Percentiles rank a stretch among this genome's conserved stretches.
These are phyloP conservation scores for Zoanthus solanderi DNA, from an alignment of 92 coral and sea anemone species.

Conservation along the genomic window DNA sequence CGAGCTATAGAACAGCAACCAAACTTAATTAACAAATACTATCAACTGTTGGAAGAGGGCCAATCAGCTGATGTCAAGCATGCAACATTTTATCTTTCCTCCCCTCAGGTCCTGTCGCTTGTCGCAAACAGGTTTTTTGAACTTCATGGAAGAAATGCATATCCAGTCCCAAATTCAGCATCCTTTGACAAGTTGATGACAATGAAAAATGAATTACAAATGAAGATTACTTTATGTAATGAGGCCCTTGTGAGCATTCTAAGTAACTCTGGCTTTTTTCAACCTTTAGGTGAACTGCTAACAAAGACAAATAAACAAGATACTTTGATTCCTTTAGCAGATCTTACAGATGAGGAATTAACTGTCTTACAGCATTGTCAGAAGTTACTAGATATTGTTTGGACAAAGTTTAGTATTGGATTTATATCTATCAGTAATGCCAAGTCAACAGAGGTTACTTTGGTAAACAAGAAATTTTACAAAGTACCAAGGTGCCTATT, in stretches of 20 bases:
- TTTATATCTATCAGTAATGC: slow-evolving; percentile 32
- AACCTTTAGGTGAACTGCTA: slow-evolving; percentile 47
- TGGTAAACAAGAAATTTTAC: slow-evolving; percentile 28
- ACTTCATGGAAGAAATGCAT: slow-evolving; percentile 57
- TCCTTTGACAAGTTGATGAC: slow-evolving; percentile 44
- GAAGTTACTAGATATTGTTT: slow-evolving; percentile 46
- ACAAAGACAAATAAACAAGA: slow-evolving; percentile 18
- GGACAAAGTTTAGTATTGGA: slow-evolving; percentile 44
- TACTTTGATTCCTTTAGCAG: slow-evolving; percentile 51
- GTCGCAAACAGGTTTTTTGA: slow-evolving; percentile 57
- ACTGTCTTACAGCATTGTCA: slow-evolving; percentile 50
- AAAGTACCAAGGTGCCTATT: slow-evolving; percentile 49
- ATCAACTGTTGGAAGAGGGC: slow-evolving; percentile 44
- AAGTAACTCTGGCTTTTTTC: slow-evolving; percentile 46
- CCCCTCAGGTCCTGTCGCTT: slow-evolving; percentile 29
- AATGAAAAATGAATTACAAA: slow-evolving; percentile 47
- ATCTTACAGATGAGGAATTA: slow-evolving; percentile 53
- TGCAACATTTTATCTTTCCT: slow-evolving; percentile 53
- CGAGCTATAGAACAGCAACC: slow-evolving; percentile 63
- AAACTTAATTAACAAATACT: slow-evolving; percentile 51
- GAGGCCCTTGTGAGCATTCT: slow-evolving; percentile 39
- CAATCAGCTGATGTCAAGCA: slow-evolving; percentile 59
- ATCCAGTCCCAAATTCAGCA: slow-evolving; percentile 54
- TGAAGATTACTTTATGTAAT: slow-evolving; percentile 57
- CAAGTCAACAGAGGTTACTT: not conserved